Percentiles rank a stretch among this genome's conserved stretches.
Evolutionary conservation across 2,888 invertebrate species (phyloP).

Genomic region (Ophioninae sp.): DNA sequence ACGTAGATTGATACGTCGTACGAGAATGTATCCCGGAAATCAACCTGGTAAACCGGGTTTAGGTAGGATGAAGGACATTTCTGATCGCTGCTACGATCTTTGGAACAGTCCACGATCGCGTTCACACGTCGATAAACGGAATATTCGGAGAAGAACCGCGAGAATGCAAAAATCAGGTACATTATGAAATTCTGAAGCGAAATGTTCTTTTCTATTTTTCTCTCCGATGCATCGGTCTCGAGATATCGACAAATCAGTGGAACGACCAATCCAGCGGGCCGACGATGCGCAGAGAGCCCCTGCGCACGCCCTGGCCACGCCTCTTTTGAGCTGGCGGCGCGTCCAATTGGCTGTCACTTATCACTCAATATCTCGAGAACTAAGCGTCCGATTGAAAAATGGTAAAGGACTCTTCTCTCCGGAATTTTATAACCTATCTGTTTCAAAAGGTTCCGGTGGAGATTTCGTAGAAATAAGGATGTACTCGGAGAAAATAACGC

Average conservation of each 20-base stretch:
- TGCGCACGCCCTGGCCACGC: not conserved
- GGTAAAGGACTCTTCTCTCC: not conserved
- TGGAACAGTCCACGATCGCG: not conserved
- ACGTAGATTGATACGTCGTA: not conserved
- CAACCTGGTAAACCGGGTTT: not conserved
- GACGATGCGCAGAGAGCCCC: not conserved
- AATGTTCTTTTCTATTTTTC: not conserved
- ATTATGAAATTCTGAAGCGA: not conserved
- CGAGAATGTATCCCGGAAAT: not conserved
- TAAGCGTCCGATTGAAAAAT: not conserved
- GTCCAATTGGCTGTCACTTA: not conserved
- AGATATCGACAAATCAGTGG: not conserved
- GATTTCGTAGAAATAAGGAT: not conserved
- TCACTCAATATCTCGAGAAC: not conserved
- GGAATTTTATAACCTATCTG: not conserved
- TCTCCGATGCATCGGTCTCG: not conserved
- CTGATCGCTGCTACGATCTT: not conserved
- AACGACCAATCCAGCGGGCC: not conserved
- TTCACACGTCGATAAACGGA: not conserved
- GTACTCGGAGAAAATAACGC: not conserved
- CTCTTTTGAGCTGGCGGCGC: not conserved
- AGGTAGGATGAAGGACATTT: constrained; percentile 11
- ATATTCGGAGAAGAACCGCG: not conserved
- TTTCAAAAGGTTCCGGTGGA: not conserved
- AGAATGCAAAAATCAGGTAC: not conserved